phyloP scores from a whole-genome alignment of 1,140 invertebrate genomes.

The Melitaea cinxia region DNA sequence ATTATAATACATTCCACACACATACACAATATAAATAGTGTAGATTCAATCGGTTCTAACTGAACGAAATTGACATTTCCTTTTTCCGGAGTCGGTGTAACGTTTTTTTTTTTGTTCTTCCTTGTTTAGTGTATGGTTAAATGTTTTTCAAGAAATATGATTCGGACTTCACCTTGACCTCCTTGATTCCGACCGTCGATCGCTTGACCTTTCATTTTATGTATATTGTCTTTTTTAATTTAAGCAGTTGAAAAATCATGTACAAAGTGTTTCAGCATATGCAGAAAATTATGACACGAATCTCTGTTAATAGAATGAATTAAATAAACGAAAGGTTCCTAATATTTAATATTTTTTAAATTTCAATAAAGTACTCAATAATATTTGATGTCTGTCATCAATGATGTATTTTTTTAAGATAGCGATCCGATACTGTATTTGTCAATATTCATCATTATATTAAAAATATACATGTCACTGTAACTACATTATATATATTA shows the following conservation, averaged over 20 bases:
- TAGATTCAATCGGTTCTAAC: constrained; percentile 24
- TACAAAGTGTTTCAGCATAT: constrained; percentile 14
- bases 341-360: background rate
- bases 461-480: no score
- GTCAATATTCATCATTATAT: no score
- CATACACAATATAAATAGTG: constrained; percentile 14
- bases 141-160: constrained; percentile 7
- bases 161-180: constrained; percentile 50
- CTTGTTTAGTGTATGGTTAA: constrained; percentile 40
- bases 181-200: constrained; percentile 27
- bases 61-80: constrained; percentile 36
- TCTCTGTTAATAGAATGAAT: constrained; percentile 11
- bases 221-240: constrained; percentile 59
- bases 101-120: constrained; percentile 35
- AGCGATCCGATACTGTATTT: no score
- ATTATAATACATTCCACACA: constrained; percentile 15
- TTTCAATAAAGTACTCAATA: background rate
- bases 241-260: constrained; percentile 35
- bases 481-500: no score
- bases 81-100: constrained; percentile 49
- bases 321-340: background rate
- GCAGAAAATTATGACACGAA: constrained; percentile 13
- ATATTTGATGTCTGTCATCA: no score
- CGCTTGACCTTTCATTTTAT: constrained; percentile 49
- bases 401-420: no score